phyloP scores from a whole-genome alignment of 2,113 vertebrate species.

The Oenanthe oenanthe region DNA sequence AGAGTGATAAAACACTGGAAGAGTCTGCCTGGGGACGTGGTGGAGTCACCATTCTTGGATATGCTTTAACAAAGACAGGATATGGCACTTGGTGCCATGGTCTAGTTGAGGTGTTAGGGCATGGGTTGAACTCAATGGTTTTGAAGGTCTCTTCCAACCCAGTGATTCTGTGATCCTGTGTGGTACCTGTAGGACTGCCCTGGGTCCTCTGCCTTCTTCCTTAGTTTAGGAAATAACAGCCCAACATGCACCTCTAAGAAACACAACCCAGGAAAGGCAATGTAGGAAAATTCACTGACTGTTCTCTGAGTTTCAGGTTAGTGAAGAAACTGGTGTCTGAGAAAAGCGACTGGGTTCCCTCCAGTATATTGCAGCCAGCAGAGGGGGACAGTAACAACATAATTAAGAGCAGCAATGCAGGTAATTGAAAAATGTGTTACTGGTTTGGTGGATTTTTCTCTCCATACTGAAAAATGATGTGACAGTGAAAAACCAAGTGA shows the following conservation, averaged over 20 bases:
- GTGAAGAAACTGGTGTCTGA: conserved; percentile 86
- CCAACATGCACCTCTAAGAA: background rate
- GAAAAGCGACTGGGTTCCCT: conserved; percentile 82
- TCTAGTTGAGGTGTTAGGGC: background rate
- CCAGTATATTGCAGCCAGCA: conserved; percentile 80
- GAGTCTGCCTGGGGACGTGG: background rate
- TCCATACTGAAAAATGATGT: background rate
- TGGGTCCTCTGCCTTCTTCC: background rate
- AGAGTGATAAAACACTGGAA: background rate
- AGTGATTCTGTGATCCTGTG: background rate
- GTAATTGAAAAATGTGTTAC: conserved; percentile 34
- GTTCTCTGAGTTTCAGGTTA: conserved; percentile 78
- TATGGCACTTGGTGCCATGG: background rate
- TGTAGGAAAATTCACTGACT: background rate
- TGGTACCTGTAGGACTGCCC: background rate
- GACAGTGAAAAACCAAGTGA: background rate
- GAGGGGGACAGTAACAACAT: conserved; percentile 70
- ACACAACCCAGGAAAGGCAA: background rate
- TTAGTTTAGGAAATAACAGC: background rate
- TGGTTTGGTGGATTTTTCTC: background rate
- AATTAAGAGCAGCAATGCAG: conserved; percentile 78
- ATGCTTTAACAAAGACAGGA: too few species aligned
- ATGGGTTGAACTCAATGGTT: background rate
- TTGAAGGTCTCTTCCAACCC: background rate
- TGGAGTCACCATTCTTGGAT: background rate